phyloP scores from a whole-genome alignment of 2,888 invertebrate species.

The Scaptomyza caliginosa region DNA sequence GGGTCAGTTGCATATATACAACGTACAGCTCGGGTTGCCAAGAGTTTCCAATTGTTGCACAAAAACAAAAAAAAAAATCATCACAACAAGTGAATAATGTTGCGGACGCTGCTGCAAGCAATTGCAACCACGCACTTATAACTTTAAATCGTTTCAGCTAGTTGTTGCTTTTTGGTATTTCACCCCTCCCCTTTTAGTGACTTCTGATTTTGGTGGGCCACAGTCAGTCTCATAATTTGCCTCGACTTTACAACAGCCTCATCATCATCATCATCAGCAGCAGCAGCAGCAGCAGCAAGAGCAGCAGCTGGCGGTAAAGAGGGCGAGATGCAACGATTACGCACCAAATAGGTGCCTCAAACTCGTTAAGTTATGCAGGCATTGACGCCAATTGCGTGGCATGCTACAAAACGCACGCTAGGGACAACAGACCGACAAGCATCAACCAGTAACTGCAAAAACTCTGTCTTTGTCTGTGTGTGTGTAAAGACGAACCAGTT shows the following conservation, averaged over 20 bases:
- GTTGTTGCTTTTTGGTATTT: slow-evolving; percentile 47
- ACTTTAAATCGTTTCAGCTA: slow-evolving; percentile 46
- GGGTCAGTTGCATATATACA: slow-evolving; percentile 70
- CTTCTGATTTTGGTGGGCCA: slow-evolving; percentile 42
- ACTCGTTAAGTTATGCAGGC: slow-evolving; percentile 73
- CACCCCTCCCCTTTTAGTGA: slow-evolving; percentile 8
- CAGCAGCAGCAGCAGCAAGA: too few species aligned
- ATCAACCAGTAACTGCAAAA: slow-evolving; percentile 8
- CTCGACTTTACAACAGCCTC: slow-evolving; percentile 26
- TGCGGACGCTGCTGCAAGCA: slow-evolving; percentile 43
- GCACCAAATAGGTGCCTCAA: slow-evolving; percentile 49
- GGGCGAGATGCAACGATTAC: slow-evolving; percentile 56
- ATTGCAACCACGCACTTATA: slow-evolving; percentile 51
- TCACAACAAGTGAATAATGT: slow-evolving; percentile 69
- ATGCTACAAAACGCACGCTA: slow-evolving; percentile 60
- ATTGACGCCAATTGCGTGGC: slow-evolving; percentile 65
- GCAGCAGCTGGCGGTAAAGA: slow-evolving; percentile 3
- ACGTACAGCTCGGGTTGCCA: slow-evolving; percentile 31
- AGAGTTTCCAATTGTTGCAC: slow-evolving; percentile 43
- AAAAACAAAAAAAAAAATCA: slow-evolving; percentile 50
- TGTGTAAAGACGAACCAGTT: slow-evolving; percentile 47
- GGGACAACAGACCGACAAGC: slow-evolving; percentile 38
- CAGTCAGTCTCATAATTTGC: slow-evolving; percentile 62
- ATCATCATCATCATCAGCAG: too few species aligned
- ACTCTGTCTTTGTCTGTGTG: slow-evolving; percentile 10